These are phyloP conservation scores for Craniophora ligustri DNA, from an alignment of 2,888 invertebrate genomes.

Conservation along the genomic window DNA sequence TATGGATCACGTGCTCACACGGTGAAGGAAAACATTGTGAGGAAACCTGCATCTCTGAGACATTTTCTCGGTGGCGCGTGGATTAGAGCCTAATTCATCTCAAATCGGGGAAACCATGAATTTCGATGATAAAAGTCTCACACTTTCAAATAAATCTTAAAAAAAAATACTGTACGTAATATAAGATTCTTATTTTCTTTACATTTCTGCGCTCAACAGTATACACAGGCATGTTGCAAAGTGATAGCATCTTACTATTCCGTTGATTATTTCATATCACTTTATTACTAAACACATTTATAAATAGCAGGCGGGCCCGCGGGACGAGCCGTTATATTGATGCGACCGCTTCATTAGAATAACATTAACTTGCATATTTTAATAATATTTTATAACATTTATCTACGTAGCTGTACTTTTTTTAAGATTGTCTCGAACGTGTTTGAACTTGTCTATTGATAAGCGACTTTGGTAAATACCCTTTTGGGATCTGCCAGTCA, in stretches of 20 bases:
- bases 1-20: too few relatives aligned
- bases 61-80: too few relatives aligned
- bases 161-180: too few relatives aligned
- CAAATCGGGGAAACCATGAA: too few relatives aligned
- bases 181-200: not conserved
- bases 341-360: constrained; percentile 55
- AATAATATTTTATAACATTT: constrained; percentile 18
- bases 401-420: constrained; percentile 39
- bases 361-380: constrained; percentile 40
- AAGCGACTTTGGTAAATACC: too few relatives aligned
- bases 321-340: constrained; percentile 44
- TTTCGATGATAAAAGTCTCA: too few relatives aligned
- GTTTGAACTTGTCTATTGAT: too few relatives aligned
- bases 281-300: constrained; percentile 59
- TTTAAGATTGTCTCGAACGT: not conserved
- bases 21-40: too few relatives aligned
- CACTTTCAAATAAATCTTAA: too few relatives aligned
- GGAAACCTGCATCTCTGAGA: too few relatives aligned
- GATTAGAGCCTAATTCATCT: too few relatives aligned
- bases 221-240: constrained; percentile 45
- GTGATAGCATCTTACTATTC: constrained; percentile 56
- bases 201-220: constrained; percentile 22
- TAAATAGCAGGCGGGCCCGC: constrained; percentile 42
- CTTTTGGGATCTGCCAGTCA: too few relatives aligned
- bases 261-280: constrained; percentile 64